Evolutionary conservation across 2,113 vertebrate species (phyloP), one percentile per base, ranked within the genome.

Genomic region (Bucco capensis): DNA sequence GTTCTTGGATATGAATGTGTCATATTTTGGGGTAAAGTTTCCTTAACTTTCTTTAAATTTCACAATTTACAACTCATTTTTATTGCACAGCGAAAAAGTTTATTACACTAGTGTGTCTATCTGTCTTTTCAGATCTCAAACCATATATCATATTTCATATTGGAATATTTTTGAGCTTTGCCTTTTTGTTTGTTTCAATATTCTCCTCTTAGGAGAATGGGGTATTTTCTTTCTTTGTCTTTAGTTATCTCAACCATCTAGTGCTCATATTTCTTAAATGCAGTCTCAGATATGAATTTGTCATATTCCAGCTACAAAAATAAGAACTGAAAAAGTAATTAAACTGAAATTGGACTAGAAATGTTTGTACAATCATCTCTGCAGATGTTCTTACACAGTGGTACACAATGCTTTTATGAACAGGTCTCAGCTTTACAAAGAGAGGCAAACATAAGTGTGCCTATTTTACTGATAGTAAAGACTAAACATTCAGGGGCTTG

Each of bases 1-100:
- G 33, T n/a, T 46, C 3, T 21, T 7, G 0, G 23, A n/a, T 71
- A 38, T 15, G 2, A 57, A 30, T 23, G 24, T 33, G 81, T 56
- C 19, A 33, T 0, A 1, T 37, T 75, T 51, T 4, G 1, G 3
- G 8, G 14, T n/a, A 53, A 19, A 51, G 11, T n/a, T 56, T 62
- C 35, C 47, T 67, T 70, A 87, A 22, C 31, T 33, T 30, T 61
- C 40, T 57, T 27, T 82, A 65, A 50, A 37, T 62, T 70, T 79
- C 46, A 46, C 23, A 79, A 85, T 19, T 42, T 60, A 31, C 7
- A 51, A 17, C 6, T 37, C 4, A 6, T 70, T 78, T 89, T 75
- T 19, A 61, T 81, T 16, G 25, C 3, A 1, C 4, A 35, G 10
- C 37, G 40, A 71, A 90, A 38, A 70, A 15, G 28, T 33, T 71